Evolutionary conservation across 2,888 invertebrate species (phyloP), one percentile per base, ranked within the genome.

Genomic region (Platycnemis pennipes): DNA sequence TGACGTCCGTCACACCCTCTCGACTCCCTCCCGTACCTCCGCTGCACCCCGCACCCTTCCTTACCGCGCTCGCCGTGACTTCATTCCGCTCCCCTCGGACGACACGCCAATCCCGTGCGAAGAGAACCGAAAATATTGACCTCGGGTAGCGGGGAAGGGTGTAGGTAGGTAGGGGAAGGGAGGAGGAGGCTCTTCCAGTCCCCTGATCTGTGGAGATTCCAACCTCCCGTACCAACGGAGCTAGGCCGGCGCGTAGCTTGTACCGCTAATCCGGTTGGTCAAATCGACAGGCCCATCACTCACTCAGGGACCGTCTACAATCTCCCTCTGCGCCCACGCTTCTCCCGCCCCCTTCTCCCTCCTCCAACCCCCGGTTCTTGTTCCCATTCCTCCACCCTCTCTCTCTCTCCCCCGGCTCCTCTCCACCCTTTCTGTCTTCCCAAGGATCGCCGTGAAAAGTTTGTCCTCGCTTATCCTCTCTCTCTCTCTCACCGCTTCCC

Each of bases 241-340:
- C 77, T 37, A 77, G 77, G 49, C 89, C 37, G 53, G 91, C 56
- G 91, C 91, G 63, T 63, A 53, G 91, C 91, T 91, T 91, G 91
- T 91, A 91, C 91, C 91, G 63, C 91, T 91, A 91, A 91, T 91
- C 91, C 91, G 91, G 91, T 91, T 91, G 91, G 91, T 69, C 63
- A 91, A 44, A 91, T 91, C 91, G 91, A 91, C 91, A 91, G 91
- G 91, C 63, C 91, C 91, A 91, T 91, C 91, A 63, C 91, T 91
- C 63, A 91, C 91, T 91, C 63, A 42, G 91, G 63, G 63, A 91
- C 91, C 63, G 69, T 91, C 91, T 91, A 91, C 42, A 91, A 91
- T 63, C 63, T 63, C 91, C 91, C 44, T 45, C 77, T 77, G 77
- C 77, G 77, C 77, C 77, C 63, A n/a, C 63, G 63, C 19, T 53